Conservation (phyloP, 2,888 invertebrate species). For the Epinotia brunnichana region DNA sequence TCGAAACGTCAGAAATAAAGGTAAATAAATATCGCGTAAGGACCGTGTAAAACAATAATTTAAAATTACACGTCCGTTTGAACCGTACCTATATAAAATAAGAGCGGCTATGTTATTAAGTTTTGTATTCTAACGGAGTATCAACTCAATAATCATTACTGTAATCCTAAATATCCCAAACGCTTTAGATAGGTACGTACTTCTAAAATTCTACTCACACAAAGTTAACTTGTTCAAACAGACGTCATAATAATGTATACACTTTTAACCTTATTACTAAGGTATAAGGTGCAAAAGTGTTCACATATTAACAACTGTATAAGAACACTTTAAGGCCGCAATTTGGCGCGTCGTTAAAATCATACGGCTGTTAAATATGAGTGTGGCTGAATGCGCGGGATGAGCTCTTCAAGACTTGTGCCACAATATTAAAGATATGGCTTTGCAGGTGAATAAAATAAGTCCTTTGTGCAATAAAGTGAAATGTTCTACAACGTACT, state of each 20-base stretch:
- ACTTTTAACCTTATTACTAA: neutral
- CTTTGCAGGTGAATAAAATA: constrained; percentile 1
- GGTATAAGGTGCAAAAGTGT: neutral
- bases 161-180: too few species aligned
- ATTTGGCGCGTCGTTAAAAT: constrained; percentile 37
- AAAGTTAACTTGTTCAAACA: too few species aligned
- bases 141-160: too few species aligned
- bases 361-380: constrained; percentile 34
- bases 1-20: too few species aligned
- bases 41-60: too few species aligned
- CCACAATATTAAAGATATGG: neutral
- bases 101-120: too few species aligned
- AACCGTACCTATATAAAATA: too few species aligned
- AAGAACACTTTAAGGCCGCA: neutral
- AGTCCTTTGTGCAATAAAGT: neutral
- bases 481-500: too few species aligned
- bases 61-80: too few species aligned
- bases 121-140: too few species aligned
- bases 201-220: neutral
- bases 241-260: neutral
- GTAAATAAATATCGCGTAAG: too few species aligned
- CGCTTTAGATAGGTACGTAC: too few species aligned
- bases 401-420: neutral
- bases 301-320: neutral
- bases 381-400: constrained; percentile 23